Base-by-base conservation (phyloP, 2,888 invertebrate species). In the Hedya salicella region DNA sequence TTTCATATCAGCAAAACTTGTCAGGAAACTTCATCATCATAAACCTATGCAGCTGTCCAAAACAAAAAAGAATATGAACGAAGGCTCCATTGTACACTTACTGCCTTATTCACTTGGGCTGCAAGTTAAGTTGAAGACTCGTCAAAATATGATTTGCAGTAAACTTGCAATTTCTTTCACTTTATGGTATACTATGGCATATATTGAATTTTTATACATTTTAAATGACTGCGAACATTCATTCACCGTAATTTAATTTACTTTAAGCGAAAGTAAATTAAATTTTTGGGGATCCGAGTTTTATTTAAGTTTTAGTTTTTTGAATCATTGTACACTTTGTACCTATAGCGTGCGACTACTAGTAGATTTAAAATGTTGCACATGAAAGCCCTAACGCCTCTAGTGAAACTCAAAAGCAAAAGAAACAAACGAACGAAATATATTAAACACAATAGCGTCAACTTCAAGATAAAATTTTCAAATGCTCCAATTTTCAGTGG, bases 141-240 rank as follows among this genome's bases (percentile, higher is more conserved):
- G 73, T 73, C 76, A 75, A 84, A 84, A 84, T 82, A 83, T 85
- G 85, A 86, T 87, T 85, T 85, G 83, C 83, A 83, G 83, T 86
- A 83, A 85, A 83, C 76, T 78, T 25, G 21, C 48, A n/a, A 30
- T 16, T 50, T 14, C 25, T 36, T 36, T 36, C 36, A 36, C 36
- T 36, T 36, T 9, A 36, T 9, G 2, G 2, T 36, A 9, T 36
- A 36, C 9, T 9, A 3, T 52, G 36, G 32, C 32, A 36, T 36
- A 36, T 36, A 8, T 52, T 52, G 17, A 11, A 36, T 14, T 36
- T 11, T 30, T 52, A 25, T 52, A 36, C 17, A 52, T 52, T 36
- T 32, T 1, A 19, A 19, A 19, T 39, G 6, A 39, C 13, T 53
- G 39, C 17, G 2, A 53, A 17, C n/a, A n/a, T 5, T 14, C 30